These are phyloP conservation scores for Papilio machaon DNA, from an alignment of 1,140 invertebrate species.

Conservation along the genomic window DNA sequence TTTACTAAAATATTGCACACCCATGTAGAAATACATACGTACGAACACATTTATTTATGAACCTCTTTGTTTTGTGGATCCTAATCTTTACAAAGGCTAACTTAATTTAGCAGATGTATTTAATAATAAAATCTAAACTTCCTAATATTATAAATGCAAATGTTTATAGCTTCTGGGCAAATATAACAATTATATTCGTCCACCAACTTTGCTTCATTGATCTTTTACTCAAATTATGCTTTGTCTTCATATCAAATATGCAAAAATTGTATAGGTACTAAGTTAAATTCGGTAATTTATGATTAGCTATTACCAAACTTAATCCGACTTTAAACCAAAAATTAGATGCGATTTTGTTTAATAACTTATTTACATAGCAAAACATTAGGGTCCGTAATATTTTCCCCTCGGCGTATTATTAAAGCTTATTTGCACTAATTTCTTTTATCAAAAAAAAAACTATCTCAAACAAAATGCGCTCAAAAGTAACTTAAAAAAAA, in stretches of 20 bases:
- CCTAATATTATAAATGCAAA: too few relatives aligned
- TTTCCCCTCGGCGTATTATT: background rate
- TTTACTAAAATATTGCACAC: slow-evolving; percentile 32
- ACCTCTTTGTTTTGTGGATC: background rate
- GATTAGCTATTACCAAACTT: background rate
- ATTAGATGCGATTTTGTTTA: slow-evolving; percentile 4
- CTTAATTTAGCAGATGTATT: slow-evolving; percentile 1
- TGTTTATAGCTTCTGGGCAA: background rate
- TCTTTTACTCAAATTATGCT: too few relatives aligned
- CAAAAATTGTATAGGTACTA: background rate
- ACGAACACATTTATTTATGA: slow-evolving; percentile 28
- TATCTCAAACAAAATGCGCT: too few relatives aligned
- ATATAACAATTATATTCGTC: background rate
- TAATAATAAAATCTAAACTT: slow-evolving; percentile 7
- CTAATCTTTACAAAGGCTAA: slow-evolving; percentile 24
- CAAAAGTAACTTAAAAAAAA: too few relatives aligned
- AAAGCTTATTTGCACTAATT: background rate
- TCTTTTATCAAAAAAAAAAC: background rate
- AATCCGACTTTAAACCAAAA: background rate
- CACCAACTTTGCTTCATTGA: too few relatives aligned
- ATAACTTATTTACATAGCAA: slow-evolving; percentile 10
- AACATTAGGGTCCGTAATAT: background rate
- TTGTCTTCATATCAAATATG: background rate
- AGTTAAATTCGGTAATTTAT: background rate
- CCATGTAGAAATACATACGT: slow-evolving; percentile 30